phyloP scores from a whole-genome alignment of 2,888 invertebrate species.

The Xestia sexstrigata region DNA sequence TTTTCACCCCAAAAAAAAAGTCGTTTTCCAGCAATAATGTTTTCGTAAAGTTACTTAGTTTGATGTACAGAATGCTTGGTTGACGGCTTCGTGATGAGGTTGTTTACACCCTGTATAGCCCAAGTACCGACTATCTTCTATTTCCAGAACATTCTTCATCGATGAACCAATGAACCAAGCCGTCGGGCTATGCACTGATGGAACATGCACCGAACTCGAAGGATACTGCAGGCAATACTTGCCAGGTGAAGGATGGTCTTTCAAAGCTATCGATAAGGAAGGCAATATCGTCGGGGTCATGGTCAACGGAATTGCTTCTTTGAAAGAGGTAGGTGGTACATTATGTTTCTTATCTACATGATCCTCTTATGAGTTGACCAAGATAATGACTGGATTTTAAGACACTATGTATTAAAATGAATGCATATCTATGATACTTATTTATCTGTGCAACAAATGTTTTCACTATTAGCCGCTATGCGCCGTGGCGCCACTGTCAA shows the following conservation, averaged over 20 bases:
- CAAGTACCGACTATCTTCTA: not conserved
- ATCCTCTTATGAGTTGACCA: not conserved
- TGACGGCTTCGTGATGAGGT: no score
- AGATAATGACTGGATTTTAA: no score
- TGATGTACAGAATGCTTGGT: no score
- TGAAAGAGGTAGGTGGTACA: constrained; percentile 78
- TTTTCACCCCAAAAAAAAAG: no score
- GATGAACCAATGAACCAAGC: constrained; percentile 92
- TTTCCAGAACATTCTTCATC: constrained; percentile 89
- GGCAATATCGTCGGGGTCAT: constrained; percentile 91
- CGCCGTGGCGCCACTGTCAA: no score
- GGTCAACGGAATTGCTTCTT: constrained; percentile 85
- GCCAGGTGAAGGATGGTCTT: constrained; percentile 89
- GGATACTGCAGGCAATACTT: constrained; percentile 91
- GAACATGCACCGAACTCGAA: constrained; percentile 91
- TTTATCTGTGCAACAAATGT: no score
- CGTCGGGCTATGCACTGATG: constrained; percentile 84
- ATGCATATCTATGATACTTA: no score
- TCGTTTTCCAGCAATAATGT: no score
- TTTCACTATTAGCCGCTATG: no score
- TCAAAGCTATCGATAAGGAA: constrained; percentile 91
- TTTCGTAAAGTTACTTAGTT: no score
- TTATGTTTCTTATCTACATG: not conserved
- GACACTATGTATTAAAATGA: no score
- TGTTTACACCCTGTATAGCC: no score